These are phyloP conservation scores for Dasyprocta punctata DNA, from an alignment of 2,113 vertebrate genomes.

Conservation along the genomic window DNA sequence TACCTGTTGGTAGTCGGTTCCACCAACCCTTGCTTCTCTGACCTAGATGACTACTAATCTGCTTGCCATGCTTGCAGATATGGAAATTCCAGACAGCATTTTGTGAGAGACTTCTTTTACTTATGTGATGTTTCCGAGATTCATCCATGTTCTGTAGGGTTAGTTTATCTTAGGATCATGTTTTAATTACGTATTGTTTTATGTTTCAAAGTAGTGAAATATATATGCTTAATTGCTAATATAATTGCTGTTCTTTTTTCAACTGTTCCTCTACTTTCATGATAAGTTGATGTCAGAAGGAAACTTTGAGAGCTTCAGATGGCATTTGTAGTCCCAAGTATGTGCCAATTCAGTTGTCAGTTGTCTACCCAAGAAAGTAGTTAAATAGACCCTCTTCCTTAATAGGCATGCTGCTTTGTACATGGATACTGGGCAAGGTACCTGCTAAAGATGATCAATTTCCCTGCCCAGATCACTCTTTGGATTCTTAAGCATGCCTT, in stretches of 20 bases:
- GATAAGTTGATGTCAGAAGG: not conserved
- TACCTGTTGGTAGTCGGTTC: not conserved
- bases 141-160: not conserved
- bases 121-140: not conserved
- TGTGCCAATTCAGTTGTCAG: not conserved
- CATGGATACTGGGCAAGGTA: not conserved
- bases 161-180: not conserved
- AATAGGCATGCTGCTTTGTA: not conserved
- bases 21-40: not conserved
- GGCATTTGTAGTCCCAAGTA: not conserved
- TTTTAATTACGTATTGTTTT: not conserved
- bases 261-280: constrained; percentile 16
- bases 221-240: not conserved
- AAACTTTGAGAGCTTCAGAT: not conserved
- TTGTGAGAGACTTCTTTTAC: not conserved
- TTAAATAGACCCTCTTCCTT: not conserved
- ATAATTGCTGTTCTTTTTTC: not conserved
- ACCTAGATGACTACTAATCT: not conserved
- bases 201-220: not conserved
- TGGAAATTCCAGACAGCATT: not conserved
- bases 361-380: not conserved
- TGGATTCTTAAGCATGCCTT: not conserved
- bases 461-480: not conserved
- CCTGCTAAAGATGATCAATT: not conserved
- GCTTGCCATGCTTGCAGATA: not conserved